Evolutionary conservation across 2,113 vertebrate genomes (phyloP), one percentile per base, ranked within the genome.

Genomic region (Toxotes jaculatrix): DNA sequence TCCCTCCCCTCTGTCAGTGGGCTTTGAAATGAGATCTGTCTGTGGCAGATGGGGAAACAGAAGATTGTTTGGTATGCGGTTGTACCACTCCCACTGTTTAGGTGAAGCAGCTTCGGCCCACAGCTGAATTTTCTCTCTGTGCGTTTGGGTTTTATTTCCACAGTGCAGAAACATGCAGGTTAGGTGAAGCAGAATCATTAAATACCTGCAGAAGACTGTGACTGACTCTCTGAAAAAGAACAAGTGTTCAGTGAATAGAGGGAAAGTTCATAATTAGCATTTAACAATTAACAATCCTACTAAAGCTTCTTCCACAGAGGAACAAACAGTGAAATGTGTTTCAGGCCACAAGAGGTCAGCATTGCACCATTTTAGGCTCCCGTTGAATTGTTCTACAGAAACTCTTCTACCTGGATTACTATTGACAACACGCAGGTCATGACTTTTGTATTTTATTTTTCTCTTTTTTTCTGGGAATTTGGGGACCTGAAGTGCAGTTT

Each of bases 271-370:
- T 21, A 47, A 38, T 45, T 31, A 21, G 8, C 27, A 31, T 13
- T n/a, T 12, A 8, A 19, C 19, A 36, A 4, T 68, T 61, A 1
- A 12, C 14, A 36, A 47, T 36, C 31, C 23, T 59, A 4, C 43
- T 56, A 4, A 19, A 61, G 51, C 27, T 21, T 56, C 23, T 6
- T 21, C 3, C 19, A 12, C 9, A 40, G 19, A 74, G 17, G 36
- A 64, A 31, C 3, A 51, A 21, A 6, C 4, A 80, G 74, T 53
- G 69, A 73, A 65, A 63, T 42, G 1, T 4, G 1, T 8, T 65
- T 49, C 0, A 4, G 23, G 27, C 87, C 90, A 88, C 81, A 57
- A 17, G 86, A 68, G 74, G 85, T 62, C 87, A 88, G 79, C 51
- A 31, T 62, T 77, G 79, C 0, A 49, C 45, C 42, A 62, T 11